Evolutionary conservation across 2,113 vertebrate genomes (phyloP), one percentile per base, ranked within the genome.

Genomic region (Pseudorectes ferrugineus): DNA sequence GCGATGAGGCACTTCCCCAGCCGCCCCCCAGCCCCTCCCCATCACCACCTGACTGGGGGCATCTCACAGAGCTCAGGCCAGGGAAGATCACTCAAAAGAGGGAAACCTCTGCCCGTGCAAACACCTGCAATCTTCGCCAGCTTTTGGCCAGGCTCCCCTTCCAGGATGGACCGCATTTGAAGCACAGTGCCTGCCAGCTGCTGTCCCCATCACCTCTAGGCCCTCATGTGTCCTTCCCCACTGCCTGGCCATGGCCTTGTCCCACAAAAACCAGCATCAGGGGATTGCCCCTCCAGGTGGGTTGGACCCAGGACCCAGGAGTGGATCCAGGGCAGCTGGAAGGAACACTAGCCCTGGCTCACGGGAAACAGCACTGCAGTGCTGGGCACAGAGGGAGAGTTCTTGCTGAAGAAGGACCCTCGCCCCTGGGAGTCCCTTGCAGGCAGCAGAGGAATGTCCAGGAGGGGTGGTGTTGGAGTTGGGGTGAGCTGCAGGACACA

Each of bases 71-170:
- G 31, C 46, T 51, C n/a, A 71, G 31, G 29, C n/a, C 23, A 57
- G 12, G 33, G 31, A 51, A 74, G 35, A n/a, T 17, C 31, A 22
- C 28, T 35, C 10, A 6, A 20, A 79, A 82, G 25, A 75, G 42
- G 21, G n/a, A 46, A 68, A 61, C 20, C 29, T 46, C 31, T 68
- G 49, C 33, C 40, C 15, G 38, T 78, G 72, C 55, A 74, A 74
- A 59, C 28, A 51, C 4, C 48, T 42, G 36, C 0, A 0, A 20
- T 22, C 17, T 23, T 10, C 31, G 43, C 33, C 83, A 88, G 5
- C 18, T 40, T 54, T 85, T 42, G 58, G 48, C 62, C 57, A 58
- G 24, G 15, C 6, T 11, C 24, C 14, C 4, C 4, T 81, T 43
- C 14, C 61, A 71, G 42, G 20, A 73, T 9, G 19, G 49, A 45